Base-by-base conservation (phyloP, 2,113 vertebrate genomes). In the Pachycephala philippinensis region DNA sequence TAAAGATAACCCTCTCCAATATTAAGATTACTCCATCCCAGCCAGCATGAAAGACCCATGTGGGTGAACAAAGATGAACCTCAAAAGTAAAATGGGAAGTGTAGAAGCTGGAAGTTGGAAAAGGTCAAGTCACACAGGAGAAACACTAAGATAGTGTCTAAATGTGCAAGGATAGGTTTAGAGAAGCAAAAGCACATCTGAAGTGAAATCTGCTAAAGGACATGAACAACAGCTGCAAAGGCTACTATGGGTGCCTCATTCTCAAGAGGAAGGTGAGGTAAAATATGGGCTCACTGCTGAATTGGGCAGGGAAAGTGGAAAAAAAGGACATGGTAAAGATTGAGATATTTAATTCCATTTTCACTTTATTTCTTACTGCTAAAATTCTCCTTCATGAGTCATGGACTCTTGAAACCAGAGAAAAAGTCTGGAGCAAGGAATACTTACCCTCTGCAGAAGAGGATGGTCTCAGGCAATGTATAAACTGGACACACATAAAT, bases 201-300 rank as follows among this genome's bases (percentile, higher is more conserved):
- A 31, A 63, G 3, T 28, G 39, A 8, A 71, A 39, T 44, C 20
- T 57, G 13, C 1, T n/a, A 45, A 74, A 27, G 24, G 5, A 59
- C 24, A 20, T 5, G 10, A 65, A 13, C 8, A 27, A 13, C 4
- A 17, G 6, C 13, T n/a, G 28, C 3, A 77, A 63, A 60, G 8
- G 11, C 15, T 39, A 5, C 3, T 40, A 9, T 6, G 49, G 4
- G 2, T 53, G 22, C 3, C 11, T 26, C 3, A 18, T 19, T 70
- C 0, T 5, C 53, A 71, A 63, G 4, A 4, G 15, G 4, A 71
- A 71, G 9, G 19, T 21, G 22, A 37, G 12, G 2, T 6, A 68
- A 53, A 47, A 47, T 47, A 35, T n/a, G 3, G 8, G 4, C 11
- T 53, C 4, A 7, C 6, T 47, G 28, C 5, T 68, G 30, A 74